A percentile compares a stretch with the other conserved stretches of the same genome.
phyloP scores from a whole-genome alignment of 2,888 invertebrate species.

The Ochropacha duplaris region DNA sequence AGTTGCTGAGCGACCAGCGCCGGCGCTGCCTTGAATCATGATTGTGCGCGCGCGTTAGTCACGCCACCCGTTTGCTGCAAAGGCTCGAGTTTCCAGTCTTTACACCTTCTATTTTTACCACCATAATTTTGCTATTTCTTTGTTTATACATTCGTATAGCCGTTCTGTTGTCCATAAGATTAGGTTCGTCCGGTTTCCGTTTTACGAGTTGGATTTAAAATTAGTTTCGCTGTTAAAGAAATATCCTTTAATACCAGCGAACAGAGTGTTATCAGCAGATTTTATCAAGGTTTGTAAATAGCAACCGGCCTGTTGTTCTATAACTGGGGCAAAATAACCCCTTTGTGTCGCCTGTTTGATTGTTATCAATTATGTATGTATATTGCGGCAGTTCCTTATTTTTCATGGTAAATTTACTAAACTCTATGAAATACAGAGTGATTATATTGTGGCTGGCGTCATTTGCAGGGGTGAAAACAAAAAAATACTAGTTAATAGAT shows the following conservation, averaged over 20 bases:
- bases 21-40: constrained; percentile 57
- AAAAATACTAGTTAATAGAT: too few relatives aligned
- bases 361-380: neutral
- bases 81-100: constrained; percentile 25
- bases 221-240: neutral
- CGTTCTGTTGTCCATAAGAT: neutral
- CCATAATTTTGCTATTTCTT: constrained; percentile 4
- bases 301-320: neutral
- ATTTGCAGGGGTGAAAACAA: too few relatives aligned
- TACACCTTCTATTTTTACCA: constrained; percentile 28
- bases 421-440: too few relatives aligned
- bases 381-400: neutral
- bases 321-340: neutral
- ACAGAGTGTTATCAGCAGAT: neutral
- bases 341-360: neutral
- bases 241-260: neutral
- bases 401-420: neutral
- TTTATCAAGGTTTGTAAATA: neutral
- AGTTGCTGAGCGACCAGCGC: constrained; percentile 17
- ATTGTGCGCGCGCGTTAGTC: constrained; percentile 61
- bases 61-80: constrained; percentile 44
- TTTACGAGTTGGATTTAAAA: neutral
- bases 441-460: too few relatives aligned
- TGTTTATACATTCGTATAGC: neutral
- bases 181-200: neutral